Evolutionary conservation across 2,888 invertebrate genomes (phyloP).

Genomic region (Carcina quercana): DNA sequence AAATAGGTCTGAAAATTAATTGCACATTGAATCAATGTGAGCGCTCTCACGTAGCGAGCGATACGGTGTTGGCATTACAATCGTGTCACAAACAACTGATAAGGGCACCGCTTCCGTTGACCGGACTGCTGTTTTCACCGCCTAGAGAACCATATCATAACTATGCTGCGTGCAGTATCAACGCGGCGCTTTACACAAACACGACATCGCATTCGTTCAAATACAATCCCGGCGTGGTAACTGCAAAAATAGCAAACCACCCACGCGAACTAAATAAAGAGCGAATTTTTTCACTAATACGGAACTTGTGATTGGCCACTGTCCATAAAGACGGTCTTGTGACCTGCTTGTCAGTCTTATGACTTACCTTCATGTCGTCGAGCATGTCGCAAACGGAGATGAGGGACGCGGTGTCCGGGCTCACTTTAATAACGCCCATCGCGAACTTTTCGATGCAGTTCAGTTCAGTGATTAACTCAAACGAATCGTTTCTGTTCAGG

Average conservation of each 20-base stretch:
- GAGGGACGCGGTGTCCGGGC: slow-evolving; percentile 56
- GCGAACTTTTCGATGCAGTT: slow-evolving; percentile 22
- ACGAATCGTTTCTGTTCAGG: slow-evolving; percentile 16
- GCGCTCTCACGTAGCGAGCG: slow-evolving; percentile 46
- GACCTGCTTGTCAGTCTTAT: slow-evolving; percentile 35
- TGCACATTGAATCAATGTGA: slow-evolving; percentile 25
- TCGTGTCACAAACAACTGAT: slow-evolving; percentile 55
- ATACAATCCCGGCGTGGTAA: slow-evolving; percentile 31
- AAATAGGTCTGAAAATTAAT: too few relatives aligned
- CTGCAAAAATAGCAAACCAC: slow-evolving; percentile 19
- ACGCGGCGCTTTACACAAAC: slow-evolving; percentile 31
- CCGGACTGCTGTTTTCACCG: slow-evolving; percentile 41
- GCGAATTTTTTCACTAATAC: slow-evolving; percentile 37
- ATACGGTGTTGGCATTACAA: slow-evolving; percentile 31
- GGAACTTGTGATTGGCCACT: slow-evolving; percentile 22
- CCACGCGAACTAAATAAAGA: slow-evolving; percentile 41
- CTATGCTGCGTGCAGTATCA: slow-evolving; percentile 7
- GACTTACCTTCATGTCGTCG: slow-evolving; percentile 68
- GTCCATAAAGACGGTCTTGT: too few relatives aligned
- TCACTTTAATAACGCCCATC: slow-evolving; percentile 67
- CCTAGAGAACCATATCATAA: slow-evolving; percentile 5
- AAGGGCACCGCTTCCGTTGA: slow-evolving; percentile 57
- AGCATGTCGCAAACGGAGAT: slow-evolving; percentile 65
- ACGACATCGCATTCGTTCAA: slow-evolving; percentile 35
- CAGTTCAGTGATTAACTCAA: too few relatives aligned